Evolutionary conservation across 1,140 invertebrate genomes (phyloP).

Genomic region (Nymphalis io): DNA sequence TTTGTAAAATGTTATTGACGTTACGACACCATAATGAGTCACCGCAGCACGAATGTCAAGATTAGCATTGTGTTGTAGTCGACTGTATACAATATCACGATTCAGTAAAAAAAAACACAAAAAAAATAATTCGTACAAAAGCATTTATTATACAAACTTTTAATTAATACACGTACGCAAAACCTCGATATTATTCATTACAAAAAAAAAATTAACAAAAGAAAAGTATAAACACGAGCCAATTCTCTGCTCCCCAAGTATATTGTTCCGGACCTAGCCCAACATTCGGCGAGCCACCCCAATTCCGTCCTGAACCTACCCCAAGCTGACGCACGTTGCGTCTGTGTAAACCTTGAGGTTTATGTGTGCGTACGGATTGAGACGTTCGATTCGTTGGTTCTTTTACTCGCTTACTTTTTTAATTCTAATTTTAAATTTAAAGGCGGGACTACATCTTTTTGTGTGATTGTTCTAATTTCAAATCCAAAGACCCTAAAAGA

Average conservation of each 20-base stretch:
- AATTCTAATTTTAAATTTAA: conserved; percentile 46
- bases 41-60: conserved; percentile 20
- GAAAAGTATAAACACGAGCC: conserved; percentile 39
- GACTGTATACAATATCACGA: conserved; percentile 10
- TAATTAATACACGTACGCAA: conserved; percentile 1
- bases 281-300: conserved; percentile 75
- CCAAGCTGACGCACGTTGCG: conserved; percentile 56
- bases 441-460: conserved; percentile 29
- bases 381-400: conserved; percentile 55
- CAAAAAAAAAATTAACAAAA: conserved; percentile 32
- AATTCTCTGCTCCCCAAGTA: conserved; percentile 50
- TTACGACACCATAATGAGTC: conserved; percentile 30
- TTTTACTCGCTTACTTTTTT: conserved; percentile 47
- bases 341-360: conserved; percentile 45
- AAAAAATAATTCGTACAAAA: neutral
- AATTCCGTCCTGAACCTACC: conserved; percentile 73
- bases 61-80: conserved; percentile 31
- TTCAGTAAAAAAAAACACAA: neutral
- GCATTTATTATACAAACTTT: neutral
- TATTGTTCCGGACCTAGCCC: conserved; percentile 69
- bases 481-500: conserved; percentile 22
- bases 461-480: conserved; percentile 20
- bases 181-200: neutral
- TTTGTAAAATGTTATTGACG: conserved; percentile 32
- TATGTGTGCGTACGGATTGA: conserved; percentile 52